Evolutionary conservation across 2,797 vertebrate species (phyloP), one percentile per base, ranked within the genome.

Genomic region (Neopelma chrysocephalum): DNA sequence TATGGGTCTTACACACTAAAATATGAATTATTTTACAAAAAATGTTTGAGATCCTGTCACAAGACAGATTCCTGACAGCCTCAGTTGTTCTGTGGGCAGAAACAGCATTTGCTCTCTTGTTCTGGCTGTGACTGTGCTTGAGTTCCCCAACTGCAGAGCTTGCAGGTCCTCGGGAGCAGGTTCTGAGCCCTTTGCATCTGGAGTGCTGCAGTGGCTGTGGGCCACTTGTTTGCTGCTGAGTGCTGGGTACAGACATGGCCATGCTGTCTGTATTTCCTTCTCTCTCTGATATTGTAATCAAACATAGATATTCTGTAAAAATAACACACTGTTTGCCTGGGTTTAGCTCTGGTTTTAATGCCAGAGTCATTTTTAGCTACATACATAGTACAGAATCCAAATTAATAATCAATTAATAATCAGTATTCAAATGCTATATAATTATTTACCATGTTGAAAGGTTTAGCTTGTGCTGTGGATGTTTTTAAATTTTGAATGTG

Each of bases 351-450:
- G 57, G 56, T 48, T 94, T 94, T 95, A 94, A 96, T 92, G 66
- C 81, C 71, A 94, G 58, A 72, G 75, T 89, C 1, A 82, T 93
- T 96, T 96, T 94, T 95, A 95, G 90, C 57, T 86, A 38, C 31
- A 32, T 11, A 6, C 64, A 32, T 16, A 75, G 75, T 16, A 68
- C 71, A 94, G 71, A 89, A 87, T 82, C 54, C 45, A 82, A 94
- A 89, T 94, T 96, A 94, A 90, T 93, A 82, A 64, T 85, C 58
- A 90, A 70, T 77, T 90, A 85, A 88, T 95, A 92, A 96, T 96
- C 92, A 96, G 45, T 6, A 19, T 87, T 91, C 72, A 93, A 82
- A 83, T 90, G 65, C 40, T 90, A 19, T 77, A 38, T 56, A 93
- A 90, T 94, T 95, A 93, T 86, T 38, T 76, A 16, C 81, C 42